Base-by-base conservation (phyloP, 2,113 vertebrate genomes). In the Podarcis raffonei region DNA sequence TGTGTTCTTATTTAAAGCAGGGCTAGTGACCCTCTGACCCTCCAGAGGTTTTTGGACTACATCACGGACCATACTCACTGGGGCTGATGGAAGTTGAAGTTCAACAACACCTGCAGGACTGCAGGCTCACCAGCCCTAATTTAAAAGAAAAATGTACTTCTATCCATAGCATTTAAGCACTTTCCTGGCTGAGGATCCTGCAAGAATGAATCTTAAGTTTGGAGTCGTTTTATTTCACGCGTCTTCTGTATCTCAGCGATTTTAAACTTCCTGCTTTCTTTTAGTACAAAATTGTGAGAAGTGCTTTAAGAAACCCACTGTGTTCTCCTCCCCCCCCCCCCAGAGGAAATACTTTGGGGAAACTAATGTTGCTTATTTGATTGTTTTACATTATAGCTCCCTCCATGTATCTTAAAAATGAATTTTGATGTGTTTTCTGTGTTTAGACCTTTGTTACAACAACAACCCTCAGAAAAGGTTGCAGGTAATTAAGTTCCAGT, bases 101-200 rank as follows among this genome's bases (percentile, higher is more conserved):
- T 20, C 59, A 62, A 62, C 59, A 20, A 62, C 59, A 62, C 18
- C 16, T 62, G 16, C 16, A 62, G 32, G 72, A 35, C n/a, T 20
- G 18, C 72, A 35, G 72, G 72, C 6, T 74, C n/a, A n/a, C 16
- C 32, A 35, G 11, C 15, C 32, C 15, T 74, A 22, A 74, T 74
- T 20, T 74, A 74, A 20, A 74, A 74, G n/a, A 7, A 62, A 30
- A 12, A 18, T 65, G 37, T 85, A 74, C 37, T 77, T 65, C 9
- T 48, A 37, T 85, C 59, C 83, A 74, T 81, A 20, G 20, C 3
- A 12, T 76, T 76, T 75, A 85, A 85, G 71, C n/a, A 27, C 35
- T 77, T 86, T 86, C 35, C 74, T 86, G 74, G 59, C 16, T 77
- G 72, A 86, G 74, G 57, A 65, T 77, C 32, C 74, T 77, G 57